Percentiles rank a stretch among this genome's conserved stretches.
Evolutionary conservation across 2,888 invertebrate genomes (phyloP).

Genomic region (Leucophenga montana): DNA sequence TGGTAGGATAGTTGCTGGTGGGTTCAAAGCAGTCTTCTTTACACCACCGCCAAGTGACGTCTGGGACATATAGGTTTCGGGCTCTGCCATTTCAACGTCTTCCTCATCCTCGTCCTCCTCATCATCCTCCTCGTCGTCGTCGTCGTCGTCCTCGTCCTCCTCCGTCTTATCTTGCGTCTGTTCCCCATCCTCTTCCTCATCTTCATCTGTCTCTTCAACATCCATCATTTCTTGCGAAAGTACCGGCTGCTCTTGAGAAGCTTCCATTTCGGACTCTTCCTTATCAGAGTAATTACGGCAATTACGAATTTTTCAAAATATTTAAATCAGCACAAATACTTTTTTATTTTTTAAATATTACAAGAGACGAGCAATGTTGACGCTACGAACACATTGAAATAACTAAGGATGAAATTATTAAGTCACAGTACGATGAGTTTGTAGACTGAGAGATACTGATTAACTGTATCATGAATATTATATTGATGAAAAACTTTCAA

Average conservation of each 20-base stretch:
- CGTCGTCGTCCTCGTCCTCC: not conserved
- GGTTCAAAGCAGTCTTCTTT: not conserved
- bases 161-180: no score
- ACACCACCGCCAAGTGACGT: not conserved
- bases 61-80: slow-evolving; percentile 6
- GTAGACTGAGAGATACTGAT: no score
- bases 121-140: no score
- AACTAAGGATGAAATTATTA: no score
- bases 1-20: not conserved
- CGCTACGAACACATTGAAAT: no score
- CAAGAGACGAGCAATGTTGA: no score
- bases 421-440: no score
- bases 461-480: no score
- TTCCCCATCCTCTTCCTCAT: not conserved
- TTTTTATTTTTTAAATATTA: no score
- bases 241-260: not conserved
- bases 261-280: slow-evolving; percentile 1
- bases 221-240: not conserved
- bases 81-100: slow-evolving; percentile 17
- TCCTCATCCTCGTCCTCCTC: no score
- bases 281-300: slow-evolving; percentile 15
- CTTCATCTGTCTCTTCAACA: slow-evolving; percentile 13
- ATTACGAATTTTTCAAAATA: not conserved
- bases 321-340: not conserved
- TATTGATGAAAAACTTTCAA: no score